Evolutionary conservation across 2,113 vertebrate species (phyloP).

Genomic region (Larimichthys crocea): DNA sequence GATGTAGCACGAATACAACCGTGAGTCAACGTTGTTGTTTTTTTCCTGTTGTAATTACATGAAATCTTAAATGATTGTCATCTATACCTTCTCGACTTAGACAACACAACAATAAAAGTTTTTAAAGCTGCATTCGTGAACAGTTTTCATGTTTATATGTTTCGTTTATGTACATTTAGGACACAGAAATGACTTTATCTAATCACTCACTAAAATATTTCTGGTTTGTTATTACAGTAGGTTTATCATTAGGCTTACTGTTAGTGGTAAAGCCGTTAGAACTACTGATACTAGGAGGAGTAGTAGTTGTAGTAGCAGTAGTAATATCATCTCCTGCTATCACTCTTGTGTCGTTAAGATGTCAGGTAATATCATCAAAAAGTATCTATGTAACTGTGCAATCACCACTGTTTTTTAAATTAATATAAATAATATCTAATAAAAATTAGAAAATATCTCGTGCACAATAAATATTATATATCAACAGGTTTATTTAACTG

Average conservation of each 20-base stretch:
- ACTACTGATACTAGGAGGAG: not conserved
- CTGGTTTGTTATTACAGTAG: not conserved
- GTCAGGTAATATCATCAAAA: not conserved
- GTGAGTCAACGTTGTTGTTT: conserved; percentile 1
- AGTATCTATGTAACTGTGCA: no score
- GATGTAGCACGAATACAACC: not conserved
- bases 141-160: not conserved
- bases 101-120: conserved; percentile 34
- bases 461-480: not conserved
- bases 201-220: not conserved
- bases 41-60: conserved; percentile 21
- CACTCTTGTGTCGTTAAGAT: not conserved
- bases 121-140: conserved; percentile 2
- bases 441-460: no score
- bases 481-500: not conserved
- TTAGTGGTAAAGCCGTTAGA: no score
- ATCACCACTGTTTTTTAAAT: not conserved
- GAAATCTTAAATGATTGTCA: conserved; percentile 29
- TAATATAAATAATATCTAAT: no score
- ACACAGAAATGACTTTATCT: not conserved
- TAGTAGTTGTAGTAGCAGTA: not conserved
- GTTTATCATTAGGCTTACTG: not conserved
- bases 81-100: conserved; percentile 14
- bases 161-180: not conserved
- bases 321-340: not conserved